phyloP scores from a whole-genome alignment of 1,140 invertebrate genomes.

The Pinna nobilis region DNA sequence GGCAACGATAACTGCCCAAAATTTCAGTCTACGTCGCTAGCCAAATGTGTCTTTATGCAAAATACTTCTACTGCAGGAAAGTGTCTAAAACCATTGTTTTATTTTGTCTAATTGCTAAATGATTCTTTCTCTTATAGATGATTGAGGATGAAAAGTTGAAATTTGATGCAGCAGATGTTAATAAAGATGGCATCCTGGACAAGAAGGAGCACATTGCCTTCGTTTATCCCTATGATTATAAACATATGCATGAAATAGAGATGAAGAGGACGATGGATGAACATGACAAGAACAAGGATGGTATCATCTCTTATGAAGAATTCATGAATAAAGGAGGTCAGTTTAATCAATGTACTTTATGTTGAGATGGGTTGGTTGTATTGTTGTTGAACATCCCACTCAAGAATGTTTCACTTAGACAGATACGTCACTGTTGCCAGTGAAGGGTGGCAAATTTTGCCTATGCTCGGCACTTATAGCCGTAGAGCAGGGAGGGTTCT shows the following conservation, averaged over 20 bases:
- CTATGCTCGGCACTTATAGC: too few species aligned
- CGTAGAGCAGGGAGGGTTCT: too few species aligned
- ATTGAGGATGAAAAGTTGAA: conserved; percentile 83
- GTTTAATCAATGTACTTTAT: too few species aligned
- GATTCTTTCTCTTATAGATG: conserved; percentile 47
- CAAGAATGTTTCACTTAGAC: too few species aligned
- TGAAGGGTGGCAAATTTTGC: too few species aligned
- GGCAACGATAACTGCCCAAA: too few species aligned
- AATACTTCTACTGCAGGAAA: neutral
- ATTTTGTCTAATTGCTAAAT: neutral
- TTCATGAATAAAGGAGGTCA: conserved; percentile 61
- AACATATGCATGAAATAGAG: conserved; percentile 89
- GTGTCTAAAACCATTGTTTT: too few species aligned
- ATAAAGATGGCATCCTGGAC: conserved; percentile 88
- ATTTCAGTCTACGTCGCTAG: too few species aligned
- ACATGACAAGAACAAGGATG: conserved; percentile 91
- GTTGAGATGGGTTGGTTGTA: too few species aligned
- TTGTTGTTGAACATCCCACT: too few species aligned
- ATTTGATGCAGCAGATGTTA: conserved; percentile 90
- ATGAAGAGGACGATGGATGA: conserved; percentile 89
- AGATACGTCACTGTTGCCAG: too few species aligned
- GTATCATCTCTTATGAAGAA: conserved; percentile 74
- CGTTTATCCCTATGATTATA: conserved; percentile 94
- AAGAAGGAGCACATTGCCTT: conserved; percentile 91
- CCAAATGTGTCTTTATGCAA: too few species aligned